Evolutionary conservation across 2,888 invertebrate genomes (phyloP), one percentile per base, ranked within the genome.

Genomic region (Ormyrus pomaceus): DNA sequence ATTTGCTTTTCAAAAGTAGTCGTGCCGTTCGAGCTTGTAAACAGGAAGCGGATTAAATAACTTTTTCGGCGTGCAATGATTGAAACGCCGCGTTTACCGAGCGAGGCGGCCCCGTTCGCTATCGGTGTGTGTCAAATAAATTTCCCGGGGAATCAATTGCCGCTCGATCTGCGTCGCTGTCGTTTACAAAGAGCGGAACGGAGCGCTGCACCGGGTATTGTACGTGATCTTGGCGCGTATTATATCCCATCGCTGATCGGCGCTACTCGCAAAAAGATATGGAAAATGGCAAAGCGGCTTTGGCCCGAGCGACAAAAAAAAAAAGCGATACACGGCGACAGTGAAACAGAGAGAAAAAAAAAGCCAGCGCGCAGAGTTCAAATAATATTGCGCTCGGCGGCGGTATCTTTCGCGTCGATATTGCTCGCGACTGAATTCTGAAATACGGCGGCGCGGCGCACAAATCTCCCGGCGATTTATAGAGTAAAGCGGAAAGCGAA

Each of bases 391-490:
- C 74, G 46, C 46, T 58, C 19, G 46, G 51, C 58, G 10, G 13
- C 68, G 10, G 11, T 58, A 13, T 58, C 6, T 58, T 11, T 46
- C 45, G 11, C 68, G 79, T 82, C 82, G 76, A 82, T 82, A 82
- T 82, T 79, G 76, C 77, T 48, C 70, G 65, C 79, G 77, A 76
- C 80, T 70, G 80, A 80, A 76, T 75, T 82, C 83, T 83, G 85
- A 84, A 84, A 82, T 80, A 77, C 79, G 82, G 68, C 74, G 70
- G 65, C 61, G 58, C 45, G 53, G 68, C 79, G 82, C 82, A 84
- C 84, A 86, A 86, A 86, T 85, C 85, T 82, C 78, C 65, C 10
- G 48, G 65, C 82, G 83, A 84, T 85, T 85, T 84, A 85, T 84
- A 78, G 82, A 81, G 71, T 75, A 19, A 56, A 50, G n/a, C 61